Base-by-base conservation (phyloP, 2,797 vertebrate species). In the Kryptopterus vitreolus region DNA sequence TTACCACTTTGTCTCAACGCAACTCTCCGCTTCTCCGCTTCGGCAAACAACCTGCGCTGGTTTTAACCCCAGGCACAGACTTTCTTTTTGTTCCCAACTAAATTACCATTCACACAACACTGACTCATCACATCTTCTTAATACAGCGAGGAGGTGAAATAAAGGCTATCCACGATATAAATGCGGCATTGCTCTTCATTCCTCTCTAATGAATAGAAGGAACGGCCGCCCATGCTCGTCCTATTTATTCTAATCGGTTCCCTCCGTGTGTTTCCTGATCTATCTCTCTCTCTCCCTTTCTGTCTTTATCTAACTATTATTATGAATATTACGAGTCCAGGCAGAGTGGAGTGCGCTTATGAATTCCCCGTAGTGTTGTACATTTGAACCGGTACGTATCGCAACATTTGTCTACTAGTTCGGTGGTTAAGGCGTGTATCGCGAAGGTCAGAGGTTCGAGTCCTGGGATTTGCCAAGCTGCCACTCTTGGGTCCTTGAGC, bases 41-140 rank as follows among this genome's bases (percentile, higher is more conserved):
- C 24, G 59, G 29, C 8, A 68, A 59, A 76, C 43, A 33, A 29
- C 31, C 58, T 50, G 35, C 61, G n/a, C 78, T 43, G 53, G 33
- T 68, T 69, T n/a, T 68, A 84, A 84, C 85, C 52, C 33, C 20
- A 52, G 82, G 81, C 85, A 81, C 50, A 82, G 29, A n/a, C n/a
- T 80, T 72, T 43, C 76, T 82, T 84, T 43, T 80, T 72, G 26
- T 78, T 82, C 82, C 82, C n/a, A n/a, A n/a, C n/a, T n/a, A n/a
- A n/a, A 80, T 84, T 84, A 81, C 58, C 61, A 66, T 84, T 79
- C 76, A 81, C 35, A 78, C 76, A 84, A 81, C 71, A 79, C 78
- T 86, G 81, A 80, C 71, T 76, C 59, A 72, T 70, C 53, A 79
- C 57, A 57, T 57, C 52, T 70, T 66, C 68, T 81, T 70, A 77